Base-by-base conservation (phyloP, 2,888 invertebrate genomes). In the Petrolisthes cinctipes region DNA sequence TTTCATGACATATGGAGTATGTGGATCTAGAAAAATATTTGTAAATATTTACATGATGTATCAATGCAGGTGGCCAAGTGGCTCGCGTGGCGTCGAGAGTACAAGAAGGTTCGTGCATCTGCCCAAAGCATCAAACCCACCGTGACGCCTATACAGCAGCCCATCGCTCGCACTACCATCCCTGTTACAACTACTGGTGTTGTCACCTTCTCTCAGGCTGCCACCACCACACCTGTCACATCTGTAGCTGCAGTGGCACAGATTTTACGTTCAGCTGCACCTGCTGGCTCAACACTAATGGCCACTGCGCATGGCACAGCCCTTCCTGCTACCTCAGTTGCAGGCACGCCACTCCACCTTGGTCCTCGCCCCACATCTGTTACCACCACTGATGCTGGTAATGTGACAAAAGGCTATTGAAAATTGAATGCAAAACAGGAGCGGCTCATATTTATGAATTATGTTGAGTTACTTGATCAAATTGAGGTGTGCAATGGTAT, bases 71-170 rank as follows among this genome's bases (percentile, higher is more conserved):
- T 90, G 56, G 90, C 91, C n/a, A 86, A 75, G 51, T 91, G 91
- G 90, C 66, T 91, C 4, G 85, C 83, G 37, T 91, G 90, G 89
- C 84, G 91, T n/a, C 86, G 88, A 20, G 88, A 90, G 61, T 90
- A 90, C 84, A 90, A 90, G 80, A 88, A 89, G 87, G 68, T 79
- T 9, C 83, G 90, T 0, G 89, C 88, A n/a, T 83, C 89, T 5
- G 89, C 87, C 5, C 89, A 89, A 61, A 85, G 82, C n/a, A 82
- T 89, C 66, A 89, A 89, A 53, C 87, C 89, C 56, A 89, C 87
- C 37, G 89, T 89, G 5, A 88, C 85, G 0, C 61, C 89, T 4
- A 20, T 89, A 20, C 85, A 85, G 61, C 68, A 84, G 23, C 14
- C 83, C 37, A 76, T 76, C 5, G 61, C 17, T 61, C 17, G 9